Percentiles rank a stretch among this genome's conserved stretches.
Conservation (phyloP, 2,113 vertebrate species). For the Vulpes lagopus region DNA sequence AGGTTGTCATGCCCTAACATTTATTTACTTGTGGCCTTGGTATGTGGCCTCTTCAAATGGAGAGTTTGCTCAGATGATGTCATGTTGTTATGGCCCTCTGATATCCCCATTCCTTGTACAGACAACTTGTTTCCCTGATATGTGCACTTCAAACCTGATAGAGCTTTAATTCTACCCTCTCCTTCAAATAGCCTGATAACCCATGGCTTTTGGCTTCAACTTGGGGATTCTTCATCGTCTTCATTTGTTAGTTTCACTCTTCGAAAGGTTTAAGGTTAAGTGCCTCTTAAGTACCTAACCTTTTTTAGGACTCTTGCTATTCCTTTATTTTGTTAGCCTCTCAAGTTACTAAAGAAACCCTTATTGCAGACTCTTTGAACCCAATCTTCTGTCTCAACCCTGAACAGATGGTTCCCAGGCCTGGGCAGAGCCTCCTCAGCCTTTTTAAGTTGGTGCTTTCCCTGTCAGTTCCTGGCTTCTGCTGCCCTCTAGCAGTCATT, state of each 20-base stretch:
- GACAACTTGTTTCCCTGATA: not conserved
- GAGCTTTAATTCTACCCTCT: not conserved
- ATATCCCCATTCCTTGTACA: not conserved
- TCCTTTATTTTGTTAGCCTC: conserved; percentile 10
- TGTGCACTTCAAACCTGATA: not conserved
- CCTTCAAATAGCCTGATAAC: not conserved
- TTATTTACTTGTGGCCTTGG: not conserved
- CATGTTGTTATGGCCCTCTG: not conserved
- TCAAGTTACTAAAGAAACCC: conserved; percentile 26
- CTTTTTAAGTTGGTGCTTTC: not conserved
- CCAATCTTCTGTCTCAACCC: not conserved
- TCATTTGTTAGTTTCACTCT: not conserved
- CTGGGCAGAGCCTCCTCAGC: not conserved
- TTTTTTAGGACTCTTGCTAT: not conserved
- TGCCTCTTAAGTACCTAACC: not conserved
- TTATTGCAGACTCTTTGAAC: conserved; percentile 53
- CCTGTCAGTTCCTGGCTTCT: conserved; percentile 73
- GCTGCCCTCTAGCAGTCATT: conserved; percentile 81
- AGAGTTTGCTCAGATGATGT: not conserved
- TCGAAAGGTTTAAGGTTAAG: not conserved
- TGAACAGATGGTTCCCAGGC: not conserved
- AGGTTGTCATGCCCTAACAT: not conserved
- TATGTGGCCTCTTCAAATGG: not conserved
- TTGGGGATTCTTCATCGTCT: not conserved
- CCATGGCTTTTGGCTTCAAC: not conserved